A percentile compares a stretch with the other conserved stretches of the same genome.
phyloP scores from a whole-genome alignment of 2,797 vertebrate species.

The Pangasius larnaudii region DNA sequence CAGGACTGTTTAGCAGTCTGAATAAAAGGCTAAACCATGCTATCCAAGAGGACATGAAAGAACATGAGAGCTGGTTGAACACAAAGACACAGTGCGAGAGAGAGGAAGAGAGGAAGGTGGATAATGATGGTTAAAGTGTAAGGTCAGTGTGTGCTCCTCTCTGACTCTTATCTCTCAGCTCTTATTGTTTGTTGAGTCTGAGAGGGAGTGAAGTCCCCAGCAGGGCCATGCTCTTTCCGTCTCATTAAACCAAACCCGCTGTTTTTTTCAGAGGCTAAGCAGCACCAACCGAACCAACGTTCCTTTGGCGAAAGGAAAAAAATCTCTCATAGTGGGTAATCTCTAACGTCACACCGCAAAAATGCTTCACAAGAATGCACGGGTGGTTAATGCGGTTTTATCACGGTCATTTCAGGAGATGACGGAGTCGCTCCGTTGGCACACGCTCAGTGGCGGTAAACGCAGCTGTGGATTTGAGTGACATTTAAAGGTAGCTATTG shows the following conservation, averaged over 20 bases:
- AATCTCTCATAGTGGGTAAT: background rate
- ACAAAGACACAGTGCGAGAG: constrained; percentile 22
- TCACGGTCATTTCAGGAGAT: constrained; percentile 13
- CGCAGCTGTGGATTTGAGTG: constrained; percentile 38
- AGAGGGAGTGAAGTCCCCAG: background rate
- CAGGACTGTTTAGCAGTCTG: constrained; percentile 63
- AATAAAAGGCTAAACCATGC: constrained; percentile 63
- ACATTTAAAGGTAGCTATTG: constrained; percentile 52
- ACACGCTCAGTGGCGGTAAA: constrained; percentile 20
- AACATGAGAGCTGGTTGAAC: constrained; percentile 44
- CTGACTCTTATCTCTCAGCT: constrained; percentile 34
- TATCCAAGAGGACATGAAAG: constrained; percentile 46
- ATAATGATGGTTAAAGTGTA: constrained; percentile 52
- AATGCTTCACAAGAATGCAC: background rate
- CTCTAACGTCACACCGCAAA: too few species aligned
- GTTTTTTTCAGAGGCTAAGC: background rate
- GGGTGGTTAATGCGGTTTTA: constrained; percentile 2
- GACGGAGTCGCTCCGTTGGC: constrained; percentile 14
- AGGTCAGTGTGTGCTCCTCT: constrained; percentile 37
- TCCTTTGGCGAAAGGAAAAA: background rate
- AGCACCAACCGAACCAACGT: background rate
- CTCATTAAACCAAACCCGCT: background rate
- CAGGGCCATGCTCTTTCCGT: constrained; percentile 4
- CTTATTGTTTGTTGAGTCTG: constrained; percentile 38
- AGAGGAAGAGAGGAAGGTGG: constrained; percentile 28